Percentiles rank a stretch among this genome's conserved stretches.
Evolutionary conservation across 2,888 invertebrate genomes (phyloP).

Genomic region (Himalopsyche japonica): DNA sequence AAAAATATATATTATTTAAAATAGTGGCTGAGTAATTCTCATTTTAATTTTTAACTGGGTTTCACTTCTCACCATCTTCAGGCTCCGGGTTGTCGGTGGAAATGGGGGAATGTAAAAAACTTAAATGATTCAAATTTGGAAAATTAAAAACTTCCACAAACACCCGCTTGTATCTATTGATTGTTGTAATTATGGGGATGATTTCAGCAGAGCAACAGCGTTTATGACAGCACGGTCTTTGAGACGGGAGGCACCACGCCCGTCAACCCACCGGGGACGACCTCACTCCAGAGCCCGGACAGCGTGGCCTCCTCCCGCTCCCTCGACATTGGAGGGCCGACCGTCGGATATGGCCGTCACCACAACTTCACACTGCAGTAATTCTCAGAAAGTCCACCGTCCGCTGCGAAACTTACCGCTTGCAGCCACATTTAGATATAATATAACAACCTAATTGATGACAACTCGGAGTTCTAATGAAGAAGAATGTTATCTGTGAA

Average conservation of each 20-base stretch:
- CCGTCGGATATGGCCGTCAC: slow-evolving; percentile 42
- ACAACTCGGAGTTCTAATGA: no score
- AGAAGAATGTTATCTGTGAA: no score
- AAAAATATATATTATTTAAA: no score
- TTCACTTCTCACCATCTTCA: no score
- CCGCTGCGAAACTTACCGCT: no score
- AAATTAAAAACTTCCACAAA: neutral
- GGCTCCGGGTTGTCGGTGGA: no score
- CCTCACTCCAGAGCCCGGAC: slow-evolving; percentile 73
- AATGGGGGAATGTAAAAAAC: no score
- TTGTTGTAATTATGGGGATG: neutral
- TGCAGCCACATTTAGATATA: no score
- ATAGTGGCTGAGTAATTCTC: no score
- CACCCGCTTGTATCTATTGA: neutral
- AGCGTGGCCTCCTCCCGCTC: slow-evolving; percentile 65
- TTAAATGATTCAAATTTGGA: no score
- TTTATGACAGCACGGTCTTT: slow-evolving; percentile 74
- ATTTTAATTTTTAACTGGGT: no score
- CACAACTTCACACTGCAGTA: slow-evolving; percentile 30
- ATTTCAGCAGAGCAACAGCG: slow-evolving; percentile 66
- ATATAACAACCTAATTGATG: no score
- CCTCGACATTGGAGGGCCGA: slow-evolving; percentile 49
- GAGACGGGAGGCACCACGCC: slow-evolving; percentile 67
- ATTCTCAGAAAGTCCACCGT: neutral
- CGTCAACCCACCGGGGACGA: slow-evolving; percentile 65